These are phyloP conservation scores for Todiramphus chloris DNA, from an alignment of 2,113 vertebrate species.

Conservation along the genomic window DNA sequence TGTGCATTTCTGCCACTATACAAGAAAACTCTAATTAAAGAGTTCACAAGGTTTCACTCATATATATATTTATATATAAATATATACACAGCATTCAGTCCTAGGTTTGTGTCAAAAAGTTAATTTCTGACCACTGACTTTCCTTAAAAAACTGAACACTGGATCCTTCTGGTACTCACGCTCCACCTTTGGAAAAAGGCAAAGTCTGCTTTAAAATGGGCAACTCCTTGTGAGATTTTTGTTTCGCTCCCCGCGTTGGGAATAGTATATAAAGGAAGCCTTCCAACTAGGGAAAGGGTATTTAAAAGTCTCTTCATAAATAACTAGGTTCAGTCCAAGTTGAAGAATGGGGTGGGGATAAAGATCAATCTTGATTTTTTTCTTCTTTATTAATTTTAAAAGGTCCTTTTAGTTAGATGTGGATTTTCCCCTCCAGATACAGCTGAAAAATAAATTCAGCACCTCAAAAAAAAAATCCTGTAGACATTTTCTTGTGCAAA, in stretches of 20 bases:
- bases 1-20: conserved; percentile 94
- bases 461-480: conserved; percentile 77
- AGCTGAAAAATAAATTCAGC: conserved; percentile 78
- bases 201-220: conserved; percentile 84
- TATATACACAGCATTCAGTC: conserved; percentile 91
- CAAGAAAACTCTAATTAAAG: conserved; percentile 91
- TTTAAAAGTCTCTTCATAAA: conserved; percentile 97
- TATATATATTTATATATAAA: conserved; percentile 85
- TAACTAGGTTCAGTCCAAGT: conserved; percentile 90
- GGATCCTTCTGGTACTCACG: conserved; percentile 88
- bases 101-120: conserved; percentile 86
- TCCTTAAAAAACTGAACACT: conserved; percentile 89
- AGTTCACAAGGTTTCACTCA: conserved; percentile 91
- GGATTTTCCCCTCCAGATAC: conserved; percentile 71
- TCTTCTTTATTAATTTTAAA: conserved; percentile 57
- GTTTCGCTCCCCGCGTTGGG: conserved; percentile 85
- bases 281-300: conserved; percentile 95
- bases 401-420: conserved; percentile 70
- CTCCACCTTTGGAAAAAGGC: conserved; percentile 92
- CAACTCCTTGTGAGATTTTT: conserved; percentile 79
- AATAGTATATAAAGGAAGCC: conserved; percentile 90
- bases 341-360: conserved; percentile 80
- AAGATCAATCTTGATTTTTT: conserved; percentile 77
- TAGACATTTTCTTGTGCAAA: conserved; percentile 75
- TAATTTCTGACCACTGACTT: conserved; percentile 87